Evolutionary conservation across 2,113 vertebrate genomes (phyloP), one percentile per base, ranked within the genome.

Genomic region (Trinectes maculatus): DNA sequence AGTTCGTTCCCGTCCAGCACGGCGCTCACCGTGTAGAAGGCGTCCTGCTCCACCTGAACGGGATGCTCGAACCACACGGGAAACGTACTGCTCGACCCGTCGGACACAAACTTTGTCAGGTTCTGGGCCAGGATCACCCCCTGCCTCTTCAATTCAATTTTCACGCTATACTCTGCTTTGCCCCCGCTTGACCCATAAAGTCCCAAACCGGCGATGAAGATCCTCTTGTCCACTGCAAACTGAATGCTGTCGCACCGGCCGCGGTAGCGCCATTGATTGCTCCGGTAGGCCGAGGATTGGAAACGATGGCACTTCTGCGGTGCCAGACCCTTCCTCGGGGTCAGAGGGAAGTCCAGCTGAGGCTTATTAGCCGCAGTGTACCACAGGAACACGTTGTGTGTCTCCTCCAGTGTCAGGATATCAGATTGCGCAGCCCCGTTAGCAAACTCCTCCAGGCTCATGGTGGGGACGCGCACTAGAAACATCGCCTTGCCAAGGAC

Each of bases 181-280:
- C 95, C 94, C 0, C 95, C 96, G 74, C 98, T 99, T 0, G 97
- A 98, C 3, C 98, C 98, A 5, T 98, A 99, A 55, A 99, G 76
- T 4, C 98, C 95, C 64, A 99, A 86, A 10, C 98, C 98, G 0
- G 95, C 96, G 13, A 99, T 91, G 66, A 99, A 99, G 84, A 99
- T 93, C 64, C 97, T 87, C 73, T 94, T 94, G 90, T 99, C 98
- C 52, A 94, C 97, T 0, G 95, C 95, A n/a, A 99, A 99, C 92
- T 99, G 97, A 80, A 99, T 98, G 89, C 96, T 98, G 92, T 99
- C 98, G 4, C 97, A 98, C 3, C 98, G 95, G 0, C 98, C 97
- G 0, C 96, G 92, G 92, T 98, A 99, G 64, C 98, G 88, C 97
- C 98, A 99, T 91, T 99, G 98, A 71, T 99, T 99, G 93, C 97